phyloP scores from a whole-genome alignment of 2,888 invertebrate genomes.

The Syritta pipiens region DNA sequence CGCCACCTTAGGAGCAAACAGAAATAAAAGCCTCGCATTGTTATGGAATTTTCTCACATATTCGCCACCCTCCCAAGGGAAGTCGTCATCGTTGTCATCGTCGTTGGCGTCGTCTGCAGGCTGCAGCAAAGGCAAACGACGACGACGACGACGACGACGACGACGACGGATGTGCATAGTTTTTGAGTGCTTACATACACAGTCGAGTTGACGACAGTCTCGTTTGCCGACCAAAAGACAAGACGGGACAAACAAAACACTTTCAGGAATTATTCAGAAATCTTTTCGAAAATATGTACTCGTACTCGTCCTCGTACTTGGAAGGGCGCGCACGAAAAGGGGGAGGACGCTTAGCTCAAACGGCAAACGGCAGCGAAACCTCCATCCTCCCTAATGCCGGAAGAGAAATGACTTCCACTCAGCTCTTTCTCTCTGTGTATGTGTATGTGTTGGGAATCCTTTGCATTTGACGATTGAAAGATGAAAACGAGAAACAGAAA shows the following conservation, averaged over 20 bases:
- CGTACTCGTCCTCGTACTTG: too few relatives aligned
- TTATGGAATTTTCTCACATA: constrained; percentile 68
- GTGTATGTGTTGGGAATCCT: constrained; percentile 24
- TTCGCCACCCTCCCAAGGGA: constrained; percentile 22
- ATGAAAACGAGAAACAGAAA: constrained; percentile 4
- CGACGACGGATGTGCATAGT: constrained; percentile 22
- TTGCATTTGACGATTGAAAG: constrained; percentile 35
- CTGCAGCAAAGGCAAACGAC: constrained; percentile 34
- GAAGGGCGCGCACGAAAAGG: neutral
- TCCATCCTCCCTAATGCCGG: constrained; percentile 54
- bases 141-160: constrained; percentile 35
- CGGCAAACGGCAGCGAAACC: neutral
- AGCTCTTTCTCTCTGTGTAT: too few relatives aligned
- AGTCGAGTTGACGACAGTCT: constrained; percentile 35
- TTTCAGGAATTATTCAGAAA: constrained; percentile 61
- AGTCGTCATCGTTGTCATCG: constrained; percentile 14
- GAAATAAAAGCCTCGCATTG: constrained; percentile 50
- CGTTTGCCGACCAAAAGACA: constrained; percentile 62
- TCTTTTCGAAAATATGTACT: constrained; percentile 33
- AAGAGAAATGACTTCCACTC: constrained; percentile 55
- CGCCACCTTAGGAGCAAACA: constrained; percentile 36
- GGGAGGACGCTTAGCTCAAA: neutral
- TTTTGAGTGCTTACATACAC: constrained; percentile 26
- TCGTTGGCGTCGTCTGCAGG: neutral
- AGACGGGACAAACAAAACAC: constrained; percentile 66